Evolutionary conservation across 2,113 vertebrate genomes (phyloP).

Genomic region (Anoplopoma fimbria): DNA sequence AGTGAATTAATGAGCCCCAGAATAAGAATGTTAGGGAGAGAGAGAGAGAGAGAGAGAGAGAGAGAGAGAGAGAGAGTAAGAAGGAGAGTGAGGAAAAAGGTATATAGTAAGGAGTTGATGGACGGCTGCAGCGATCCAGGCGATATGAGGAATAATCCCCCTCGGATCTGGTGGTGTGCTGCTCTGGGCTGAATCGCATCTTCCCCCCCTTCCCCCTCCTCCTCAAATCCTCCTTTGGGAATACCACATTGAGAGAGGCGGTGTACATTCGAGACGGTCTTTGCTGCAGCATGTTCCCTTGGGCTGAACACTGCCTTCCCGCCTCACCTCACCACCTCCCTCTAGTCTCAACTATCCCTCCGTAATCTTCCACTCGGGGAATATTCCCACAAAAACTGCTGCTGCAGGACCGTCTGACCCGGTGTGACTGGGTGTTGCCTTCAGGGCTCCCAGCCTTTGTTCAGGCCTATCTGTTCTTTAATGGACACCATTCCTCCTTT

Average conservation of each 20-base stretch:
- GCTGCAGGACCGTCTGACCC: background rate
- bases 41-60: background rate
- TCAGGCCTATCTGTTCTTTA: slow-evolving; percentile 3
- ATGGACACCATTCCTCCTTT: background rate
- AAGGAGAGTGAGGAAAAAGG: background rate
- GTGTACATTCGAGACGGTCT: background rate
- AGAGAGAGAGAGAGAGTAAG: background rate
- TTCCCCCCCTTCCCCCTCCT: background rate
- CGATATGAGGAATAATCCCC: slow-evolving; percentile 11
- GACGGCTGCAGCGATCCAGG: slow-evolving; percentile 28
- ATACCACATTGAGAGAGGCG: background rate
- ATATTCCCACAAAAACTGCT: background rate
- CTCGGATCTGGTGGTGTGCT: background rate
- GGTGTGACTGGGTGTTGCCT: slow-evolving; percentile 9
- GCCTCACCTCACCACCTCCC: background rate
- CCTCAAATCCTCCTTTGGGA: background rate
- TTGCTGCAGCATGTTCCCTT: background rate
- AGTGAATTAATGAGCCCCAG: slow-evolving; percentile 48
- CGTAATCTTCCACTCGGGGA: background rate
- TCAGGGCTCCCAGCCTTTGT: background rate
- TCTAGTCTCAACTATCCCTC: background rate
- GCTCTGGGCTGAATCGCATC: background rate
- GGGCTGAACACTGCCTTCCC: background rate
- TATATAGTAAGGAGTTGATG: background rate
- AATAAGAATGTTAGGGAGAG: background rate